Conservation (phyloP, 2,888 invertebrate genomes). For the Ochropleura leucogaster region DNA sequence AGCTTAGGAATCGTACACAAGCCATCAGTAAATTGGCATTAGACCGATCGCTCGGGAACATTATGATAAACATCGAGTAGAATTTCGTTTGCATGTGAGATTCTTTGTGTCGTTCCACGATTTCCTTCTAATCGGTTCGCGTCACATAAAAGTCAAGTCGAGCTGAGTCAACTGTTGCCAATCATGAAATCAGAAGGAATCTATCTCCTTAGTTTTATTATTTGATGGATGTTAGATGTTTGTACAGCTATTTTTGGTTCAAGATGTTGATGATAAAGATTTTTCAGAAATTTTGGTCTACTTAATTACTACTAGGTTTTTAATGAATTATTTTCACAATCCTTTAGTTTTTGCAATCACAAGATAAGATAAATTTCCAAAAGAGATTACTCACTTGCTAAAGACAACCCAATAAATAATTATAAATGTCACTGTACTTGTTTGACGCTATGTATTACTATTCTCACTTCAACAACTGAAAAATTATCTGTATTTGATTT, state of each 20-base stretch:
- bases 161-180: slow-evolving; percentile 1
- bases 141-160: slow-evolving; percentile 10
- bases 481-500: slow-evolving; percentile 30
- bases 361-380: not conserved
- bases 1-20: slow-evolving; percentile 37
- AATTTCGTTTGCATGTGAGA: slow-evolving; percentile 8
- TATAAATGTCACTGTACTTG: not conserved
- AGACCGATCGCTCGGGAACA: slow-evolving; percentile 21
- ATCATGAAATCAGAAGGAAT: slow-evolving; percentile 16
- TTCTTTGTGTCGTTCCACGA: slow-evolving; percentile 8
- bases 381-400: not conserved
- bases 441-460: not conserved
- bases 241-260: not conserved
- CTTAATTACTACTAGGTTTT: not conserved
- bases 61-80: slow-evolving; percentile 29
- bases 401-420: not conserved
- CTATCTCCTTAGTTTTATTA: slow-evolving; percentile 2
- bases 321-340: not conserved
- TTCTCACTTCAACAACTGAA: slow-evolving; percentile 13
- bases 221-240: not conserved
- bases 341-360: not conserved
- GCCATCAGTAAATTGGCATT: slow-evolving; percentile 48
- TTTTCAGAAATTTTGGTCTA: too few relatives aligned
- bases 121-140: slow-evolving; percentile 5
- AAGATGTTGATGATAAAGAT: too few relatives aligned